These are phyloP conservation scores for Apoda limacodes DNA, from an alignment of 2,888 invertebrate genomes.

Conservation along the genomic window DNA sequence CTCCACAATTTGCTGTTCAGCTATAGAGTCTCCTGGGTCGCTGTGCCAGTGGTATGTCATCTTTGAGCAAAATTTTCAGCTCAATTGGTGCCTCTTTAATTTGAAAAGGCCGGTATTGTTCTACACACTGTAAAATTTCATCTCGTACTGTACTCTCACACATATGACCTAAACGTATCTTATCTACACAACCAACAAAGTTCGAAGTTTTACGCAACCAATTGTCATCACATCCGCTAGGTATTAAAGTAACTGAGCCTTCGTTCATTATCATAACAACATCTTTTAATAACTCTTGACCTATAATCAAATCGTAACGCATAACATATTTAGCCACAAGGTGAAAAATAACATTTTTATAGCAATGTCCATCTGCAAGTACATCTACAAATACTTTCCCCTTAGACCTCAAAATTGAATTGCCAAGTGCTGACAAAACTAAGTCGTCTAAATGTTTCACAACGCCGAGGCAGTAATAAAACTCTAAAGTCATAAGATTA, in stretches of 20 bases:
- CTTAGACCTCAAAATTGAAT: background rate
- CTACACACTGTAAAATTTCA: constrained; percentile 2
- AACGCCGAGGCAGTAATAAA: background rate
- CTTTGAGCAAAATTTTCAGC: constrained; percentile 19
- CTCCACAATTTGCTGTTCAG: constrained; percentile 11
- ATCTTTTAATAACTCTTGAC: background rate
- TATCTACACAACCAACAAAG: background rate
- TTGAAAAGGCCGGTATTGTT: constrained; percentile 12
- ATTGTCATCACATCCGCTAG: no score
- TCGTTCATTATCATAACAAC: background rate
- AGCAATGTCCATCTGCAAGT: constrained; percentile 1
- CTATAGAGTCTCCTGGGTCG: constrained; percentile 15
- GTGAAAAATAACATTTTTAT: constrained; percentile 1
- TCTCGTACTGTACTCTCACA: background rate
- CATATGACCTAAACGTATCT: background rate
- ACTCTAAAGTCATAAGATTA: constrained; percentile 6
- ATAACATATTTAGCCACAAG: constrained; percentile 1
- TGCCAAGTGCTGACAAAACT: constrained; percentile 5
- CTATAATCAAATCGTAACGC: background rate
- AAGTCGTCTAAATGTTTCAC: background rate
- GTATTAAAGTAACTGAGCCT: background rate
- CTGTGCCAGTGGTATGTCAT: constrained; percentile 19
- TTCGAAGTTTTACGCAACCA: background rate
- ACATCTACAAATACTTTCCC: background rate
- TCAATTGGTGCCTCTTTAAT: constrained; percentile 18